phyloP scores from a whole-genome alignment of 2,797 vertebrate species.

The Channallabes apus region DNA sequence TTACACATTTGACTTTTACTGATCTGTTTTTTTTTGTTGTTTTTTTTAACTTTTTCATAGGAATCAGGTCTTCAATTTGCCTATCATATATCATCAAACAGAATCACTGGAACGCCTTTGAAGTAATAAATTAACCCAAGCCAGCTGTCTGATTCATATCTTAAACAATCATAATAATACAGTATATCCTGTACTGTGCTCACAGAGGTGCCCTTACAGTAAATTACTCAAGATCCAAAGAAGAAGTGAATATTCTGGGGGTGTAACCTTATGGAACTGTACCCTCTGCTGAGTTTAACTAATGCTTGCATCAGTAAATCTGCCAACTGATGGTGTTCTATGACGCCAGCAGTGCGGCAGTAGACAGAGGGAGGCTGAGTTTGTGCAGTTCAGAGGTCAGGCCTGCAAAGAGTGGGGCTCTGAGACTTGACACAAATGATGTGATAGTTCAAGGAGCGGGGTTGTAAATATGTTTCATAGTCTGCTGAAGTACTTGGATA shows the following conservation, averaged over 20 bases:
- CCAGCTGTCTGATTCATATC: conserved; percentile 68
- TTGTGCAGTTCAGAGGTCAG: conserved; percentile 48
- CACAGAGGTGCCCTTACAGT: conserved; percentile 53
- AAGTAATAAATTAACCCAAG: conserved; percentile 62
- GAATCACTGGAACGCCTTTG: conserved; percentile 61
- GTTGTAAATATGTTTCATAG: conserved; percentile 49
- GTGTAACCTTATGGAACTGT: conserved; percentile 62
- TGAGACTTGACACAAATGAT: conserved; percentile 46
- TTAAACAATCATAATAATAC: conserved; percentile 53
- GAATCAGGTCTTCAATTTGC: conserved; percentile 35
- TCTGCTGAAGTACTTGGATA: conserved; percentile 37
- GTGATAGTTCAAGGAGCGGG: conserved; percentile 49
- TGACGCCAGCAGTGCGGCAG: conserved; percentile 63
- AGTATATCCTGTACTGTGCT: conserved; percentile 55
- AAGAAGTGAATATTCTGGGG: conserved; percentile 60
- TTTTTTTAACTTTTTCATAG: not conserved
- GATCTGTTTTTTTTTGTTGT: not conserved
- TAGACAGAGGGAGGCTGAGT: conserved; percentile 66
- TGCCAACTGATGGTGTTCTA: conserved; percentile 72
- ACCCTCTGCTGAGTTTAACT: conserved; percentile 64
- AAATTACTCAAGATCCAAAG: conserved; percentile 55
- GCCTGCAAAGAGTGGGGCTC: conserved; percentile 36
- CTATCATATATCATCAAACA: conserved; percentile 51
- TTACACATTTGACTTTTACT: conserved; percentile 36
- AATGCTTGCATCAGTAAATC: conserved; percentile 72